Percentiles rank a stretch among this genome's conserved stretches.
Conservation (phyloP, 2,797 vertebrate genomes). For the Acanthurus tractus region DNA sequence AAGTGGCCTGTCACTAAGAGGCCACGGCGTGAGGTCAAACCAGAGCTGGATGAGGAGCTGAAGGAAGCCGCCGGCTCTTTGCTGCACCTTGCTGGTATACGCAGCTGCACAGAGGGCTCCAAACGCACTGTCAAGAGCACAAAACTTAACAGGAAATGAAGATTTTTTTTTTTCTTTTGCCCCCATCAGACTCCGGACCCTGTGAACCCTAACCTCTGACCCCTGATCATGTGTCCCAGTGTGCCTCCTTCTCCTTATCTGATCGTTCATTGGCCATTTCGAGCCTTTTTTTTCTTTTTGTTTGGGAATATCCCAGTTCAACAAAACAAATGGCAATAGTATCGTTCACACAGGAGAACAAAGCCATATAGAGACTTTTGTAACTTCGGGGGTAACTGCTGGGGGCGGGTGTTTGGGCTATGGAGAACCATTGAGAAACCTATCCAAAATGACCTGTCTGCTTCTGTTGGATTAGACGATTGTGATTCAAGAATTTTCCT, state of each 20-base stretch:
- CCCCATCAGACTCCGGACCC: conserved; percentile 74
- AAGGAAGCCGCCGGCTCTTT: conserved; percentile 98
- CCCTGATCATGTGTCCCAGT: conserved; percentile 80
- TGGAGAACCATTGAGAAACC: conserved; percentile 74
- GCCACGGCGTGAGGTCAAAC: conserved; percentile 86
- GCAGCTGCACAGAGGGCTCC: conserved; percentile 91
- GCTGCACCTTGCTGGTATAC: conserved; percentile 96
- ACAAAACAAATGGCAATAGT: conserved; percentile 89
- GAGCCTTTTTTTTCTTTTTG: conserved; percentile 74
- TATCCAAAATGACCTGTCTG: conserved; percentile 81
- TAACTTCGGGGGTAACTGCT: conserved; percentile 74
- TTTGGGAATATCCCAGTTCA: conserved; percentile 78
- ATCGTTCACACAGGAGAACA: conserved; percentile 95
- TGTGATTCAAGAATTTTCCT: conserved; percentile 71
- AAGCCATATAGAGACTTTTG: conserved; percentile 97
- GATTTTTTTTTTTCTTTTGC: conserved; percentile 39
- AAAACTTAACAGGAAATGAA: conserved; percentile 94
- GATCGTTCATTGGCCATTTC: conserved; percentile 87
- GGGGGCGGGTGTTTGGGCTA: conserved; percentile 66
- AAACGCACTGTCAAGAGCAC: conserved; percentile 96
- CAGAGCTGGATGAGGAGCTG: conserved; percentile 97
- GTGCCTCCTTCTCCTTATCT: conserved; percentile 85
- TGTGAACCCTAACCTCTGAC: conserved; percentile 80
- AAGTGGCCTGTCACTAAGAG: conserved; percentile 87
- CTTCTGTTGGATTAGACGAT: conserved; percentile 79